Evolutionary conservation across 2,888 invertebrate species (phyloP).

Genomic region (Tryphoninae sp.): DNA sequence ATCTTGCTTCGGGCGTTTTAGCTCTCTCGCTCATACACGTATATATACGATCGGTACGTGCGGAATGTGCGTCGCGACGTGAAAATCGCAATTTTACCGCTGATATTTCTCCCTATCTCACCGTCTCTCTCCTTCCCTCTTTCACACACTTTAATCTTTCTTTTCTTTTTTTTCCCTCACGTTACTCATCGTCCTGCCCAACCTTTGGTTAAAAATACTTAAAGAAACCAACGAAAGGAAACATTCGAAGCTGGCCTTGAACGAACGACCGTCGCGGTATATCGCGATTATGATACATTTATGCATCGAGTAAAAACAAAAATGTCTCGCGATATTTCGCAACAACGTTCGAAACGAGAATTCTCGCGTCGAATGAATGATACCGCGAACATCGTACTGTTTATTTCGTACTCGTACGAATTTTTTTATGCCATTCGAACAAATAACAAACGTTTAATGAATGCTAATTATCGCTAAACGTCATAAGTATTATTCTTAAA

Average conservation of each 20-base stretch:
- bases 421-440: too few species aligned
- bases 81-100: conserved; percentile 35
- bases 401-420: too few species aligned
- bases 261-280: background rate
- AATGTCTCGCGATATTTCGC: background rate
- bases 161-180: background rate
- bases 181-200: background rate
- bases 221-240: too few species aligned
- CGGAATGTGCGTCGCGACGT: conserved; percentile 58
- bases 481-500: too few species aligned
- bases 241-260: too few species aligned
- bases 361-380: too few species aligned
- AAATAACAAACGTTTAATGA: too few species aligned
- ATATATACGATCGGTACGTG: conserved; percentile 31
- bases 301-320: background rate
- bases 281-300: conserved; percentile 5
- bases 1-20: conserved; percentile 15
- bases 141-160: background rate
- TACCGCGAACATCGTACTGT: too few species aligned
- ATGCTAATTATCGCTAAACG: too few species aligned
- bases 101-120: conserved; percentile 50
- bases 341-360: too few species aligned
- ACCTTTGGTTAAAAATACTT: too few species aligned
- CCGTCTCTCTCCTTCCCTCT: background rate
- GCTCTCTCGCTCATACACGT: conserved; percentile 21